These are phyloP conservation scores for Tipula confusa DNA, from an alignment of 2,888 invertebrate species.

Conservation along the genomic window DNA sequence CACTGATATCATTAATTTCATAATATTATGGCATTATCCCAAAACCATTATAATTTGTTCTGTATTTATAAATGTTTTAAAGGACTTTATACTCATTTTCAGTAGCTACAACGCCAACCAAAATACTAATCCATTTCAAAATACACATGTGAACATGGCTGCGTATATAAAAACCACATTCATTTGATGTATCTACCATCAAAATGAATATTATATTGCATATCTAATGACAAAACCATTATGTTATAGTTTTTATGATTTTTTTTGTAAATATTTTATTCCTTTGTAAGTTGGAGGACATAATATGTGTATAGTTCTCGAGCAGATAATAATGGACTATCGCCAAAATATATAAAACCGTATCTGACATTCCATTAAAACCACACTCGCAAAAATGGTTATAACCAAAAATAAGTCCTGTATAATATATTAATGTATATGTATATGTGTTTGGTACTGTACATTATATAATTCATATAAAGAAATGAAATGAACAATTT, in stretches of 20 bases:
- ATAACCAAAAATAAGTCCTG: background rate
- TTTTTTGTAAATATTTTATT: background rate
- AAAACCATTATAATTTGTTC: background rate
- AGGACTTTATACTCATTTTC: no score
- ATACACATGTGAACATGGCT: no score
- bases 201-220: background rate
- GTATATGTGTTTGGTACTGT: background rate
- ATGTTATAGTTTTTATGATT: background rate
- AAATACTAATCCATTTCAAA: slow-evolving; percentile 3
- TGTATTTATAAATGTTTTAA: background rate
- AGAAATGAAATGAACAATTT: slow-evolving; percentile 6
- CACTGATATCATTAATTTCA: background rate
- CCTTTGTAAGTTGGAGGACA: background rate
- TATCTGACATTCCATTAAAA: background rate
- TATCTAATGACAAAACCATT: slow-evolving; percentile 12
- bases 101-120: background rate
- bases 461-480: background rate
- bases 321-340: background rate
- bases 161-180: background rate
- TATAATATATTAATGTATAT: background rate
- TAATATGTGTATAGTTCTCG: background rate
- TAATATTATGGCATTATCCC: background rate
- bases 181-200: slow-evolving; percentile 12
- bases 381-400: background rate
- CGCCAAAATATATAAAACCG: background rate